Conservation (phyloP, 2,797 vertebrate genomes). For the Sebastes cheni region DNA sequence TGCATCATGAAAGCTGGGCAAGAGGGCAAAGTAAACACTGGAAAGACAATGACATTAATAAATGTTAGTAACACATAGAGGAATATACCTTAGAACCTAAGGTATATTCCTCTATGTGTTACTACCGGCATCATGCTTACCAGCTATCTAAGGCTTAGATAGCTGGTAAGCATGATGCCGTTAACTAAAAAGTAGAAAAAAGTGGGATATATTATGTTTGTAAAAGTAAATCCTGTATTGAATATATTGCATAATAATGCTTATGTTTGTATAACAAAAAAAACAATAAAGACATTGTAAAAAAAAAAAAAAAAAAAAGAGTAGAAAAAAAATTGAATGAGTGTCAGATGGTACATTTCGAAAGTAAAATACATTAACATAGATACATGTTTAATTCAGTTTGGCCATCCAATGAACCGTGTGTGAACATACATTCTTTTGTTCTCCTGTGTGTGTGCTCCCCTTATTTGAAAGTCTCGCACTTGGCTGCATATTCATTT, state of each 20-base stretch:
- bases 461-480: neutral
- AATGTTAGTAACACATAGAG: neutral
- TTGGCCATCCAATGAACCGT: neutral
- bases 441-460: neutral
- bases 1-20: neutral
- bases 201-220: too few species aligned
- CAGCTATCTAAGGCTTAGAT: neutral
- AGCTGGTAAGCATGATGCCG: neutral
- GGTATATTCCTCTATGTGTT: too few species aligned
- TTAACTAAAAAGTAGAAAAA: neutral
- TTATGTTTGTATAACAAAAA: too few species aligned
- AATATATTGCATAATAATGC: too few species aligned
- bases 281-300: too few species aligned
- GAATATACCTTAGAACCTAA: neutral
- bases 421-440: constrained; percentile 29
- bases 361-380: neutral
- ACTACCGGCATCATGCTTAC: neutral
- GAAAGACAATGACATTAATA: neutral
- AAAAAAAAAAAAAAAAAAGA: neutral
- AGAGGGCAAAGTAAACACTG: neutral
- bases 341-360: neutral
- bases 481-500: constrained; percentile 15
- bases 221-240: too few species aligned
- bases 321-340: neutral
- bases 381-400: neutral